These are phyloP conservation scores for Oriolus oriolus DNA, from an alignment of 2,113 vertebrate genomes.

Conservation along the genomic window DNA sequence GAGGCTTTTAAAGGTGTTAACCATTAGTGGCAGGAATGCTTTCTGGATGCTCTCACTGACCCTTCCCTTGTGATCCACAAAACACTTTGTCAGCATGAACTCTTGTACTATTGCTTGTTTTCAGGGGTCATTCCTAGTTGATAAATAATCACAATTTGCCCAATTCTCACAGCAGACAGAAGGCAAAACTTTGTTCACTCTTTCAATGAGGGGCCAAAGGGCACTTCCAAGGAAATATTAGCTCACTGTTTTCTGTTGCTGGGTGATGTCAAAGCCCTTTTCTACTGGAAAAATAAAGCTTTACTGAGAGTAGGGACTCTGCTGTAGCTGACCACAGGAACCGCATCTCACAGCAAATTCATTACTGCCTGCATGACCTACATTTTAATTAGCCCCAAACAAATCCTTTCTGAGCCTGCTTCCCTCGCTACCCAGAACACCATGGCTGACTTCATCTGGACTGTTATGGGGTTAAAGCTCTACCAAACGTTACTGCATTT, in stretches of 20 bases:
- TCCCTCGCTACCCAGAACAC: background rate
- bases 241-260: background rate
- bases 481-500: background rate
- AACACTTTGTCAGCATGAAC: background rate
- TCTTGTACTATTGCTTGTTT: background rate
- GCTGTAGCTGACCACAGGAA: background rate
- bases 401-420: slow-evolving; percentile 48
- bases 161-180: background rate
- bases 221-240: background rate
- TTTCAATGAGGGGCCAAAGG: background rate
- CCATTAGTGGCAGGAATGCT: slow-evolving; percentile 14
- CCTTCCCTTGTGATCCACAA: slow-evolving; percentile 39
- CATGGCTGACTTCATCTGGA: slow-evolving; percentile 1
- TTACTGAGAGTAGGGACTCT: background rate
- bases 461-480: background rate
- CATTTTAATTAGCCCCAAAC: slow-evolving; percentile 34
- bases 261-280: background rate
- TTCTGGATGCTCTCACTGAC: slow-evolving; percentile 8
- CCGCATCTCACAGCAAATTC: background rate
- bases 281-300: background rate
- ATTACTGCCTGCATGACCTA: slow-evolving; percentile 36
- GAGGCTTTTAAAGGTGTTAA: slow-evolving; percentile 5
- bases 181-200: background rate
- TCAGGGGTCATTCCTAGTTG: background rate
- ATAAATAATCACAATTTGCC: slow-evolving; percentile 21